A percentile compares a stretch with the other conserved stretches of the same genome.
Conservation (phyloP, 2,797 vertebrate species). For the Neoniphon sammara region DNA sequence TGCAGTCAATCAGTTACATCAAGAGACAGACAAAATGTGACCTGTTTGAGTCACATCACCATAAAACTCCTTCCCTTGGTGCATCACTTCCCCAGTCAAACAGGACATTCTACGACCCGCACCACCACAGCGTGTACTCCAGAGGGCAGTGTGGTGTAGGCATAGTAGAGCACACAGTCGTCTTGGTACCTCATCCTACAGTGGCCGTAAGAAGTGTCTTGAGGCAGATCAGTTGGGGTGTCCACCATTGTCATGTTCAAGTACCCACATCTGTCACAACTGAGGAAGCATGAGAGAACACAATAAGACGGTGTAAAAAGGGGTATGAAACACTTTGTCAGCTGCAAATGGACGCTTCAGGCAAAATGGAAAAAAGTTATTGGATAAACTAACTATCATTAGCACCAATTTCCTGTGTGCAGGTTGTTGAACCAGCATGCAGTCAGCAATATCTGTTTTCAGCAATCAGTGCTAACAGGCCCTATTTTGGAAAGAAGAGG, state of each 20-base stretch:
- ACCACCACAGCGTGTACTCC: constrained; percentile 7
- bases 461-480: not conserved
- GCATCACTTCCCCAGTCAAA: not conserved
- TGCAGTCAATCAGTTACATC: not conserved
- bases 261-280: constrained; percentile 51
- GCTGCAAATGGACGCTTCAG: not conserved
- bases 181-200: constrained; percentile 23
- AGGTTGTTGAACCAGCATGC: not conserved
- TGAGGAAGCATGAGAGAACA: constrained; percentile 15
- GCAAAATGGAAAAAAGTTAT: not conserved
- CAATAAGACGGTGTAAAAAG: not conserved
- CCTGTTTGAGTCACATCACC: not conserved
- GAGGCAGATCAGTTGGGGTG: not conserved
- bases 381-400: not conserved
- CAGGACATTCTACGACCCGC: constrained; percentile 26
- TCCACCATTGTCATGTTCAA: constrained; percentile 29
- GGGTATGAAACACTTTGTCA: not conserved
- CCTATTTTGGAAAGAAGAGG: not conserved
- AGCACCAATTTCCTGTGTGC: not conserved
- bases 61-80: not conserved
- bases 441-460: too few relatives aligned
- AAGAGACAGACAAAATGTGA: not conserved
- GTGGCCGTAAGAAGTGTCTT: fast-evolving
- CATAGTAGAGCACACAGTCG: constrained; percentile 20
- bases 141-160: not conserved